These are phyloP conservation scores for Irena cyanogastra DNA, from an alignment of 2,113 vertebrate genomes.

Conservation along the genomic window DNA sequence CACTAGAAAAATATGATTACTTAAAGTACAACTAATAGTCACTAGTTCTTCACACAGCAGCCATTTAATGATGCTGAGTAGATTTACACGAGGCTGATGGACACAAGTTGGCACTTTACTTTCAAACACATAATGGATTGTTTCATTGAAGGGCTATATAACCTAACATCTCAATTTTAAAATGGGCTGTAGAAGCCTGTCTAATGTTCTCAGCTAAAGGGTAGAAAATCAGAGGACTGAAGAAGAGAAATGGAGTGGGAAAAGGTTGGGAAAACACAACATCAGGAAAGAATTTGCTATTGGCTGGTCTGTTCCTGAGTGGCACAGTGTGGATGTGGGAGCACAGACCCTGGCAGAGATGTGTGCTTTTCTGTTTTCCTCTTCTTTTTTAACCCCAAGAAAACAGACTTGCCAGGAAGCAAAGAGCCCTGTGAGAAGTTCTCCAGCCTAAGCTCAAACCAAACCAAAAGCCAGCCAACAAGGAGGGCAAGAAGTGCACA, in stretches of 20 bases:
- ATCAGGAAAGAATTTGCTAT: not conserved
- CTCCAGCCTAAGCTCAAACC: not conserved
- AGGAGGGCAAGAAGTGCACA: not conserved
- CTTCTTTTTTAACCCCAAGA: not conserved
- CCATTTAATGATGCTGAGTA: not conserved
- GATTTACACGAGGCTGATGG: not conserved
- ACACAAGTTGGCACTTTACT: not conserved
- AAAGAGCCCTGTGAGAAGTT: not conserved
- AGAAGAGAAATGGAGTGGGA: not conserved
- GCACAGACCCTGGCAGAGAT: not conserved
- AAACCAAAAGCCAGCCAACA: not conserved
- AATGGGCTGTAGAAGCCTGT: not conserved
- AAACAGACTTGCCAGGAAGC: not conserved
- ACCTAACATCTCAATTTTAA: not conserved
- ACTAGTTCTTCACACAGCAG: not conserved
- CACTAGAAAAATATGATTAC: not conserved
- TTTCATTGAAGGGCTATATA: not conserved
- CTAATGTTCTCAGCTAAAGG: not conserved
- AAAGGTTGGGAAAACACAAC: not conserved
- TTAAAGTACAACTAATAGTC: not conserved
- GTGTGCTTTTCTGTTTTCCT: not conserved
- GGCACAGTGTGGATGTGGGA: not conserved
- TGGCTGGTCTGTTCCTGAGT: not conserved
- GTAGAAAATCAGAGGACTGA: not conserved
- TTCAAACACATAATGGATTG: not conserved